Base-by-base conservation (phyloP, 2,113 vertebrate species). In the Danionella cerebrum region DNA sequence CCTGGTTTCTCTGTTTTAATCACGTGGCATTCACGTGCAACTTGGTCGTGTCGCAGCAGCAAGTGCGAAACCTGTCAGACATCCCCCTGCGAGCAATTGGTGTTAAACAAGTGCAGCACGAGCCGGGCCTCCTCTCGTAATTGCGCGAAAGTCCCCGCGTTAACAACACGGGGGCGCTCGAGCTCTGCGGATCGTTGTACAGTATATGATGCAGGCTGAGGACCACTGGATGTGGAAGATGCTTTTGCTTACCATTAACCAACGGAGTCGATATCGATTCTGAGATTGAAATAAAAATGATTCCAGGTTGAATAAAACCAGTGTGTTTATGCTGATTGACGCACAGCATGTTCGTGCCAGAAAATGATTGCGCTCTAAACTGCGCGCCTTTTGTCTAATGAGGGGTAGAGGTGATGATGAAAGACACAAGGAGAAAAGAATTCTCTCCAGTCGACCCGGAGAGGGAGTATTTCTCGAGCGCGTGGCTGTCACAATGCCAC, bases 111-210 rank as follows among this genome's bases (percentile, higher is more conserved):
- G 19, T 24, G 18, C 36, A 22, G 6, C 19, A 38, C 31, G 12
- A 38, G 53, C n/a, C 33, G 8, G 24, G 16, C 7, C 54, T 38
- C 21, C 3, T 4, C 57, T 42, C 59, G 25, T 36, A 16, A 33
- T 47, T 33, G 7, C 27, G 35, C 22, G 1, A 22, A 16, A 47
- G 41, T 65, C 21, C 42, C 45, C 10, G 21, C 7, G 8, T 42
- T 7, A 4, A 36, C 36, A 0, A 41, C 57, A 45, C 66, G 71
- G 67, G 71, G 71, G 65, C 65, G 65, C 24, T 39, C 58, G 65
- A 64, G 65, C 25, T 33, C 12, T 64, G 63, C 33, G n/a, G n/a
- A n/a, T n/a, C n/a, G n/a, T n/a, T n/a, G n/a, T n/a, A n/a, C n/a
- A n/a, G n/a, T n/a, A n/a, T n/a, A n/a, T 50, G 6, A 55, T 31